Evolutionary conservation across 2,888 invertebrate species (phyloP), one percentile per base, ranked within the genome.

Genomic region (Phyto melanocephala): DNA sequence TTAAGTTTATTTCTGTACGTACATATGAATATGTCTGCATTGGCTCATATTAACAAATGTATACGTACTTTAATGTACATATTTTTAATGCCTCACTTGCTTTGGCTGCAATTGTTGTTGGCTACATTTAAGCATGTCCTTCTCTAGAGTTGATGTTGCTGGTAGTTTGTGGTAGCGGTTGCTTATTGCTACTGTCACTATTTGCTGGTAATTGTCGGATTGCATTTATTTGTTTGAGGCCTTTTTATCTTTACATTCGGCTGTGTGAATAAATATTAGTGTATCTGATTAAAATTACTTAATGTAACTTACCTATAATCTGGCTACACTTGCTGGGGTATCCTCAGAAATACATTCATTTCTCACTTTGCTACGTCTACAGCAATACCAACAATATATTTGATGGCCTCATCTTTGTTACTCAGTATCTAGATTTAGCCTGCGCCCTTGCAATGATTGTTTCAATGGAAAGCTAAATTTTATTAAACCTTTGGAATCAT

Each of bases 401-500:
- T 80, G 42, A 33, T 42, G 58, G 47, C 50, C 37, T 65, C 70
- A 70, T 70, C 28, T 58, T 13, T 37, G 37, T 20, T 52, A 28
- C n/a, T 60, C 40, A 42, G 13, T 47, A 56, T 22, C 37, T 28
- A 45, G 20, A 40, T 40, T 24, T 71, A 37, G 2, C 20, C 47
- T 45, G 50, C 0, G 50, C 0, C 40, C 11, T n/a, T 1, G 52
- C 7, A 20, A 40, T 33, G 40, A 33, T 42, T 35, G 33, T 42
- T 50, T 42, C 65, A 24, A 24, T 65, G 17, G 42, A 24, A 13
- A 28, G 28, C 35, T 45, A 37, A 54, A 60, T 75, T 81, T 75
- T 78, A 79, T 82, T 75, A 70, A 74, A 58, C 78, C 50, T 70
- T 37, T 60, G 81, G 81, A 78, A 81, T 78, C 50, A 78, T 58